Conservation (phyloP, 2,113 vertebrate species). For the Nestor notabilis region DNA sequence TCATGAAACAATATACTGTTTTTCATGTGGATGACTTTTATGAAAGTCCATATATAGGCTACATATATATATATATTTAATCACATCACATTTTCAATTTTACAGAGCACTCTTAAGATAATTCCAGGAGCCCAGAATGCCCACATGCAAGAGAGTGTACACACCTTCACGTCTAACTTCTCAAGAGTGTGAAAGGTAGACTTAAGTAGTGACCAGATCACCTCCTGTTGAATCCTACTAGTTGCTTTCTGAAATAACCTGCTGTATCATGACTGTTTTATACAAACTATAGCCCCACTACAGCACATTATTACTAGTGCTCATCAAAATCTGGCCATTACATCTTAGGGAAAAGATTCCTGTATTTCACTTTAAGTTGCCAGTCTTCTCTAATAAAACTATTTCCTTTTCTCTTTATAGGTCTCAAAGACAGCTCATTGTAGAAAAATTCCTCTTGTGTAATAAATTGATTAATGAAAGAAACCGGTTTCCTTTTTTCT, state of each 20-base stretch:
- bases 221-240: background rate
- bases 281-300: background rate
- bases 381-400: background rate
- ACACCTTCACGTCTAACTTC: background rate
- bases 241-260: background rate
- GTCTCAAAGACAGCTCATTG: background rate
- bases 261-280: background rate
- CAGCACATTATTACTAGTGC: background rate
- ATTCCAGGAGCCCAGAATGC: background rate
- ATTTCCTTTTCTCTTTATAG: background rate
- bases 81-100: background rate
- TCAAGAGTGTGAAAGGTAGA: background rate
- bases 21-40: background rate
- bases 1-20: background rate
- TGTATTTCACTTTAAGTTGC: background rate
- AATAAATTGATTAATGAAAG: conserved; percentile 9
- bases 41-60: background rate
- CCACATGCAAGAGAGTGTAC: background rate
- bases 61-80: background rate
- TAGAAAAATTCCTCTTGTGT: background rate
- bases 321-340: background rate
- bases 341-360: background rate
- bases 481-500: background rate
- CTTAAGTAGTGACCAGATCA: background rate
- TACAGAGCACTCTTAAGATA: background rate